Conservation (phyloP, 2,888 invertebrate species). For the Hyles lineata region DNA sequence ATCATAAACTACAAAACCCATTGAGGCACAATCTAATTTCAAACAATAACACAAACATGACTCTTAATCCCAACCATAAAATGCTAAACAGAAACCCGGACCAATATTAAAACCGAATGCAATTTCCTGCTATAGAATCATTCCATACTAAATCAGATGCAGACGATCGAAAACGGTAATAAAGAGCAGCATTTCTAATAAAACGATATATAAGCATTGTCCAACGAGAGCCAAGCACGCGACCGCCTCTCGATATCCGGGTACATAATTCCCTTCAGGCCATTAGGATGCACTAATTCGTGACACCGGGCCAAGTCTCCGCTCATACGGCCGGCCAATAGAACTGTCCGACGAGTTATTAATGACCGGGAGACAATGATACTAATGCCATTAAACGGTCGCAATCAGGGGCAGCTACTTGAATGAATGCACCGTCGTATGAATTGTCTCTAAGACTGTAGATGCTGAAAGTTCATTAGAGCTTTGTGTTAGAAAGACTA, state of each 20-base stretch:
- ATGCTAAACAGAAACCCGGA: background rate
- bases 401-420: conserved; percentile 61
- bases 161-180: conserved; percentile 35
- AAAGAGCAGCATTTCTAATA: conserved; percentile 44
- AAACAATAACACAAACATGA: background rate
- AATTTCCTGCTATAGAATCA: background rate
- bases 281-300: conserved; percentile 69
- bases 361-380: conserved; percentile 78
- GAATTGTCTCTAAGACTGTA: conserved; percentile 34
- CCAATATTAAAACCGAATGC: background rate
- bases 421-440: conserved; percentile 60
- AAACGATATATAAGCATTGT: conserved; percentile 45
- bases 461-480: background rate
- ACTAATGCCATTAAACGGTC: conserved; percentile 79
- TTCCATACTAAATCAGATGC: background rate
- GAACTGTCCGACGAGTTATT: conserved; percentile 78
- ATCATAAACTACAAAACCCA: background rate
- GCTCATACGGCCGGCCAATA: conserved; percentile 76
- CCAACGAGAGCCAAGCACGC: conserved; percentile 42
- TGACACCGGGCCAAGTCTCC: conserved; percentile 67
- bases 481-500: background rate
- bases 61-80: background rate
- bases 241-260: conserved; percentile 44
- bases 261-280: conserved; percentile 48
- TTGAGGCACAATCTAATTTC: background rate